phyloP scores from a whole-genome alignment of 37 sponge, comb jelly and placozoan genomes.

The Beroe ovata region DNA sequence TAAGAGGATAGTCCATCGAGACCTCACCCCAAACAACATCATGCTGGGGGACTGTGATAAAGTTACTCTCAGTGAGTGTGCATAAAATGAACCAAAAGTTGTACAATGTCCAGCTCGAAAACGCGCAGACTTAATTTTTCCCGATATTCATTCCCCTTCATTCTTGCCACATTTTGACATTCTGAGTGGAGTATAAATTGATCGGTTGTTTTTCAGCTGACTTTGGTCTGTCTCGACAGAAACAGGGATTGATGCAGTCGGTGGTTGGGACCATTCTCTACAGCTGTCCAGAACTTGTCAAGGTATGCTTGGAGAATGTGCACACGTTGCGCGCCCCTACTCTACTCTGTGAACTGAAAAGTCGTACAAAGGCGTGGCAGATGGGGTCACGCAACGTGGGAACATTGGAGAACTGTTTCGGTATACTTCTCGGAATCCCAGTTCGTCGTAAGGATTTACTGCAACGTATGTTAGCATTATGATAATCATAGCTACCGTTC shows the following conservation, averaged over 20 bases:
- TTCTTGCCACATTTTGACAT: constrained; percentile 18
- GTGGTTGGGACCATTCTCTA: constrained; percentile 88
- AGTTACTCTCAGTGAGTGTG: constrained; percentile 85
- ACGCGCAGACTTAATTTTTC: too few relatives aligned
- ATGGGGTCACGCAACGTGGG: too few relatives aligned
- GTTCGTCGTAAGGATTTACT: neutral
- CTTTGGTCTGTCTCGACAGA: constrained; percentile 90
- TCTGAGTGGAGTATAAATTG: neutral
- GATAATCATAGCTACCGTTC: constrained; percentile 74
- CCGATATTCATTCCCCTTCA: neutral
- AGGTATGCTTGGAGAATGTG: neutral
- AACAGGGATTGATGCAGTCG: constrained; percentile 83
- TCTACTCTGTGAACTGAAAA: too few relatives aligned
- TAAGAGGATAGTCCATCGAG: constrained; percentile 80
- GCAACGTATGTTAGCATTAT: neutral
- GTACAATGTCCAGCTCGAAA: too few relatives aligned
- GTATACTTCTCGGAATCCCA: neutral
- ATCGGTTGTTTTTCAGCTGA: constrained; percentile 74
- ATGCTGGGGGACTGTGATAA: constrained; percentile 85
- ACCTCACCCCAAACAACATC: constrained; percentile 84
- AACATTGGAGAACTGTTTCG: neutral
- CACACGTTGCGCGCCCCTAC: too few relatives aligned
- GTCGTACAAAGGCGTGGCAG: too few relatives aligned
- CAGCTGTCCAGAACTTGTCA: constrained; percentile 72
- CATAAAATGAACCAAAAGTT: too few relatives aligned